Base-by-base conservation (phyloP, 2,888 invertebrate species). In the Anoplius nigerrimus region DNA sequence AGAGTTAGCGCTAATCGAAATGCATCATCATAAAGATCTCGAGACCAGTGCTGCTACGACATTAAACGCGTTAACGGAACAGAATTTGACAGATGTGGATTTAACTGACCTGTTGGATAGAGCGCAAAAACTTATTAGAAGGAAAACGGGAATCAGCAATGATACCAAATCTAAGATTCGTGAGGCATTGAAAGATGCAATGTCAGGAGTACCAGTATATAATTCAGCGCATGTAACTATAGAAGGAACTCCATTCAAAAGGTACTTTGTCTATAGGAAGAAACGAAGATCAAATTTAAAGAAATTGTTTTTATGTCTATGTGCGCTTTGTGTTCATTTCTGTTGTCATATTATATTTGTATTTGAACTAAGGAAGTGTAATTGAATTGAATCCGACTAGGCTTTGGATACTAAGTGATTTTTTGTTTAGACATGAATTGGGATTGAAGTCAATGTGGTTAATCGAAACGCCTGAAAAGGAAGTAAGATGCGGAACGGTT, bases 1-100 rank as follows among this genome's bases (percentile, higher is more conserved):
- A 1, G 88, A 88, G 61, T 74, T 88, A n/a, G 83, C 86, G 0
- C 62, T 86, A 2, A 84, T 88, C 43, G 79, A 88, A 66, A 82
- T 82, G 79, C 67, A 79, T 68, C 81, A 87, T 34, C 61, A 63
- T 2, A 87, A 86, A 65, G 62, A 88, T 69, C 27, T 82, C 0
- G 76, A 85, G 51, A 43, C 45, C 0, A 81, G 83, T 65, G 86
- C 84, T 0, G n/a, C 34, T 0, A 51, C 84, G 22, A 78, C 79
- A n/a, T 56, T 82, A 0, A 15, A 80, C 22, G 87, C 82, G 0
- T 74, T 88, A 2, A 22, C 42, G 2, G 46, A 62, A 22, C 58
- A 76, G 13, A 71, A 62, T 16, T 60, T 85, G 5, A 79, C 83
- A 2, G 74, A 76, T 48, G 76, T 84, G 1, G 85, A 85, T 68